Base-by-base conservation (phyloP, 2,797 vertebrate genomes). In the Diceros bicornis region DNA sequence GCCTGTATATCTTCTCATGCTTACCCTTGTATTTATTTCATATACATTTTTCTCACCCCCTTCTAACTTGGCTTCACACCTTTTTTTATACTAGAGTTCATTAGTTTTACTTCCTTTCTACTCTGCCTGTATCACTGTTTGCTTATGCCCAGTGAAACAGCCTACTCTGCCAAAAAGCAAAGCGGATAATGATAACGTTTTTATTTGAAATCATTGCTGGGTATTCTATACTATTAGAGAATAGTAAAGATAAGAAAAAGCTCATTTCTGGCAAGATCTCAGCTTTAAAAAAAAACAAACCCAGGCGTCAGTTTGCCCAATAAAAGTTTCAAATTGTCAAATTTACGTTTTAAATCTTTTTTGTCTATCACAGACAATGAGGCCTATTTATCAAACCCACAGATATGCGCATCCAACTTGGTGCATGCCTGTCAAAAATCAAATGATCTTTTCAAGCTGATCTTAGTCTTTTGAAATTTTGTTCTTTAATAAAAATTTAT, bases 1-100 rank as follows among this genome's bases (percentile, higher is more conserved):
- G 79, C 12, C 79, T 79, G 52, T 23, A 1, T 55, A 81, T 75
- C 71, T 95, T 94, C 25, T 83, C 23, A 68, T 66, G 52, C 37
- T 62, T 44, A 27, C 47, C 11, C 32, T 72, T 27, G n/a, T 55
- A 29, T 57, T 88, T 69, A 72, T 92, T 95, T 91, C 13, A 1
- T n/a, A 25, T 71, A 41, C 88, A 69, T 96, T 97, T 96, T 92
- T 96, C 93, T 92, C 94, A 91, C 77, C 52, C 23, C 64, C 72
- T 96, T 92, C 37, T 93, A 92, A 89, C 17, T 77, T 96, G 92
- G 77, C n/a, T 96, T 97, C 96, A 96, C 95, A 94, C 89, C 66
- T 72, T 79, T 64, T 93, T 93, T 87, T 13, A 59, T 72, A 55
- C 34, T 57, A n/a, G 17, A 62, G 79, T 64, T 96, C 75, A 94